Evolutionary conservation across 2,888 invertebrate genomes (phyloP), one percentile per base, ranked within the genome.

Genomic region (Cacoxenus indagator): DNA sequence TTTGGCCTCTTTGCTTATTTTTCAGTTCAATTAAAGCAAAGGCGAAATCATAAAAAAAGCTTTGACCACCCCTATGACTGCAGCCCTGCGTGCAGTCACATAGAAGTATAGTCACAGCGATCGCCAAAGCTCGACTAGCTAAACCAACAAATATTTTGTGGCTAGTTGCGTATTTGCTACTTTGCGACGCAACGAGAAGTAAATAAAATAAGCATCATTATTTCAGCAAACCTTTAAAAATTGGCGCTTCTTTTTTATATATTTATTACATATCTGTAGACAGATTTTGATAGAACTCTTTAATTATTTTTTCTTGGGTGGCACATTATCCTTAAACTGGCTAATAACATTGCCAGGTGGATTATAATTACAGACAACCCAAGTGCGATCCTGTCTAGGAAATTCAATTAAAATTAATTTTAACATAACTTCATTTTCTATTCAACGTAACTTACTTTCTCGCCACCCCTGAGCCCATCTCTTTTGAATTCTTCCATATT

Each of bases 321-420:
- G 92, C 11, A 95, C 95, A 86, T 95, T 95, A 27, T 90, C 91
- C 17, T 91, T 89, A 82, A 93, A 96, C 79, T 92, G 91, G 1
- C 94, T 94, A 54, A 93, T 90, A 75, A 94, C 92, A 87, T 98
- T 98, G 1, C 97, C 98, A 0, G 97, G 93, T 0, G 98, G 98
- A 78, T 91, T 91, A 86, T 98, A 98, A 87, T 96, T 95, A 43
- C 94, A 95, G 0, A 98, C 97, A 0, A 97, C 96, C 78, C 78
- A 86, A 11, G 81, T 82, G 1, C 73, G 85, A 93, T 95, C 74
- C 93, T 91, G 84, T 92, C 93, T 29, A 24, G 48, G 4, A 22
- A 0, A 51, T 29, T 4, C 51, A 59, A 54, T 11, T 45, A 11
- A n/a, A 1, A 55, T 14, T 17, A 26, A 22, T 22, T 11, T 27